Percentiles rank a stretch among this genome's conserved stretches.
Conservation (phyloP, 1,140 invertebrate species). For the Bathynomus jamesi region DNA sequence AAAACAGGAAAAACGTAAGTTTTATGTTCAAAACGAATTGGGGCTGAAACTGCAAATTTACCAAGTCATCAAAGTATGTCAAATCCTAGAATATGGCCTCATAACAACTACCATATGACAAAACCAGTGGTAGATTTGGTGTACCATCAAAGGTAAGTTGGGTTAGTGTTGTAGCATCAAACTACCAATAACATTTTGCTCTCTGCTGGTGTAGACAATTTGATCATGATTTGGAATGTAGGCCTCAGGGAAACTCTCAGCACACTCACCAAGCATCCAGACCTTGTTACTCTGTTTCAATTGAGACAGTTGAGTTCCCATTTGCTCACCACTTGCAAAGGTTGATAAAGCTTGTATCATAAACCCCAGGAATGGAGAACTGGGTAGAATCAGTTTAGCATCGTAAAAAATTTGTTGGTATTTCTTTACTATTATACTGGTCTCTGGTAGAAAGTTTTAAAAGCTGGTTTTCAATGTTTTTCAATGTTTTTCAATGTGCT, state of each 20-base stretch:
- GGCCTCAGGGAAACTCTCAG: constrained; percentile 87
- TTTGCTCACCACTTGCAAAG: constrained; percentile 92
- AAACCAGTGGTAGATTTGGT: constrained; percentile 90
- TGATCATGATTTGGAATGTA: constrained; percentile 87
- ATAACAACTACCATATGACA: too few species aligned
- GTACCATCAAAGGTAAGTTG: constrained; percentile 88
- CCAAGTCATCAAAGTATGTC: too few species aligned
- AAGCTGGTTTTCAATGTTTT: too few species aligned
- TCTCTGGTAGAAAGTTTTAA: too few species aligned
- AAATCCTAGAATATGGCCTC: too few species aligned
- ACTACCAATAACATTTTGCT: constrained; percentile 89
- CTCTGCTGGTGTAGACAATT: constrained; percentile 68
- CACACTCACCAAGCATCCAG: constrained; percentile 84
- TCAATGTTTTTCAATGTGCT: too few species aligned
- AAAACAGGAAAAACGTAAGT: too few species aligned
- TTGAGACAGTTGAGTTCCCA: constrained; percentile 96
- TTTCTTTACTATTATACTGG: too few species aligned
- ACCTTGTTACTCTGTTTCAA: constrained; percentile 92
- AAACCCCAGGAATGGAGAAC: constrained; percentile 62
- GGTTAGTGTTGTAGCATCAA: constrained; percentile 93
- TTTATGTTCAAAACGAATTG: too few species aligned
- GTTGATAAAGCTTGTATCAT: constrained; percentile 95
- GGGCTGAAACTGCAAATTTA: too few species aligned
- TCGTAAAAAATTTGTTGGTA: too few species aligned
- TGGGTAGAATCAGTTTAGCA: too few species aligned